These are phyloP conservation scores for Tetranychus truncatus DNA, from an alignment of 2,888 invertebrate genomes.

Conservation along the genomic window DNA sequence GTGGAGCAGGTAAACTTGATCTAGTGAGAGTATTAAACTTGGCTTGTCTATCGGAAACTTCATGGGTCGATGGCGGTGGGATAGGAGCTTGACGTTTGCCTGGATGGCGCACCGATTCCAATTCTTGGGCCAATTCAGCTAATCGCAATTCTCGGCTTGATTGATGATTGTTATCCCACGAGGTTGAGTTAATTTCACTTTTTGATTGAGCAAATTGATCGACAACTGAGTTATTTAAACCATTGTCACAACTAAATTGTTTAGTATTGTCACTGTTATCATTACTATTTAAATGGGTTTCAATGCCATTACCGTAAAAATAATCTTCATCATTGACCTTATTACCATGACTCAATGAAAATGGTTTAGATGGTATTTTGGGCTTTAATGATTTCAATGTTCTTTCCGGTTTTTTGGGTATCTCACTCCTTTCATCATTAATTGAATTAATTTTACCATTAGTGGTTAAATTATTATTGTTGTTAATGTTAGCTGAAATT, in stretches of 20 bases:
- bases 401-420: constrained; percentile 1
- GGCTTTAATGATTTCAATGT: neutral
- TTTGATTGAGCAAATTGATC: neutral
- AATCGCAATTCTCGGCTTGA: constrained; percentile 14
- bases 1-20: constrained; percentile 5
- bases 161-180: neutral
- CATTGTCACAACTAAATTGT: neutral
- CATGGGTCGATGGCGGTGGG: neutral
- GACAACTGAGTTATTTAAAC: neutral
- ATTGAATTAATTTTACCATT: constrained; percentile 1
- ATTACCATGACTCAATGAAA: constrained; percentile 1
- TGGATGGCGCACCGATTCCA: constrained; percentile 12
- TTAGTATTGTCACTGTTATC: neutral
- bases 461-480: neutral
- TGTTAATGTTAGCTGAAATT: neutral
- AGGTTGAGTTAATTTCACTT: neutral
- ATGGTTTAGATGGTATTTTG: constrained; percentile 10
- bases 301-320: neutral
- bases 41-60: neutral
- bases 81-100: constrained; percentile 13
- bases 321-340: neutral
- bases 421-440: neutral
- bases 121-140: constrained; percentile 17
- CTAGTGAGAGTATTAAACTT: neutral
- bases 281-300: neutral